A percentile compares a stretch with the other conserved stretches of the same genome.
phyloP scores from a whole-genome alignment of 2,888 invertebrate species.

The Cheilosia urbana region DNA sequence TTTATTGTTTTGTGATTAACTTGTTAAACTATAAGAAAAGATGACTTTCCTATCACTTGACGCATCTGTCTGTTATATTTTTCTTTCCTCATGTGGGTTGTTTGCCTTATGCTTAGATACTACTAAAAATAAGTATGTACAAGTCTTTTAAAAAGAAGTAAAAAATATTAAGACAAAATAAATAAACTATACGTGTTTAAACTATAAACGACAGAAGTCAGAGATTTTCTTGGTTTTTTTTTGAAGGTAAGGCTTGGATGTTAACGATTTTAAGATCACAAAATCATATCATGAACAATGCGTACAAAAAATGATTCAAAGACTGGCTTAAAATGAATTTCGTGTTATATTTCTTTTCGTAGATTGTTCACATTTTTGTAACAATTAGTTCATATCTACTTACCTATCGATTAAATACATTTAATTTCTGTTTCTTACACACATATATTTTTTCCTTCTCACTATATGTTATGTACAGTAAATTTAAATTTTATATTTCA shows the following conservation, averaged over 20 bases:
- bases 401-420: constrained; percentile 40
- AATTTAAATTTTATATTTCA: constrained; percentile 18
- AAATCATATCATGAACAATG: too few relatives aligned
- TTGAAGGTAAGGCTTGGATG: too few relatives aligned
- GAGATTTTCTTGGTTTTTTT: too few relatives aligned
- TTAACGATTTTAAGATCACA: too few relatives aligned
- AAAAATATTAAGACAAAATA: not conserved
- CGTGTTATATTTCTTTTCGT: too few relatives aligned
- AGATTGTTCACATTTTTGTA: constrained; percentile 8
- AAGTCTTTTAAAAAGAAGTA: not conserved
- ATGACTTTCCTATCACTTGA: constrained; percentile 63
- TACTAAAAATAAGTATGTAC: constrained; percentile 25
- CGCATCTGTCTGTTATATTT: constrained; percentile 5
- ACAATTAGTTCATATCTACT: constrained; percentile 67
- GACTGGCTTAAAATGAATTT: too few relatives aligned
- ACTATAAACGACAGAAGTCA: not conserved
- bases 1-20: constrained; percentile 23
- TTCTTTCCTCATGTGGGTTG: constrained; percentile 38
- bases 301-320: too few relatives aligned
- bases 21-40: constrained; percentile 33
- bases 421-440: constrained; percentile 2
- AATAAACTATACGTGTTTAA: not conserved
- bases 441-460: not conserved
- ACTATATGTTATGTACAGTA: constrained; percentile 54
- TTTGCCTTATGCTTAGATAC: constrained; percentile 10